Evolutionary conservation across 2,113 vertebrate genomes (phyloP), one percentile per base, ranked within the genome.

Genomic region (Dolichotis patagonum): DNA sequence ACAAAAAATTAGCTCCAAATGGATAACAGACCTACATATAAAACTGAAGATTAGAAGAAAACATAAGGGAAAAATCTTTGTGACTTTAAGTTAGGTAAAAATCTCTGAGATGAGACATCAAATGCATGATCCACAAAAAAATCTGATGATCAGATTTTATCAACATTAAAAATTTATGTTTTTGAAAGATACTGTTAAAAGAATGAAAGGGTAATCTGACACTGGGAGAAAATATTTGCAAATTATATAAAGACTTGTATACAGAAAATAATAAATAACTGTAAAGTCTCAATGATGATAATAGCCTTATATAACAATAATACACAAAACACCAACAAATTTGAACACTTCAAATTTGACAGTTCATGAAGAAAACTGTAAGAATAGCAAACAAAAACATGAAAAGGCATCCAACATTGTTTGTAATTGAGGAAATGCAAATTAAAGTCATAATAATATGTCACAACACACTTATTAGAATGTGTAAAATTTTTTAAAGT

Each of bases 141-240:
- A 60, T 17, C 8, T 24, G 30, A 54, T 78, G 38, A 46, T 62
- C 87, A 46, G 41, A 88, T 54, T 43, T n/a, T 35, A 41, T 87
- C 32, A 94, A 67, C 86, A 77, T 91, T 90, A 94, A 94, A 14
- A 96, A 83, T 30, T 81, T 69, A 73, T 77, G 24, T 6, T 77
- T 22, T 92, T 95, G 54, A 85, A 85, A 90, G 56, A 41, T 30
- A 38, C 19, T 60, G 14, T 46, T 77, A 49, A 32, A 35, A 52
- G 7, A 85, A 85, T 63, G 46, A 52, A 60, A 92, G 77, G 26
- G 69, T 16, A 90, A 90, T 26, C 38, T 5, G 38, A 95, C 6
- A 92, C 20, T 95, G 54, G 14, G 54, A 86, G 62, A 81, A 85
- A 75, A 93, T 75, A 82, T 86, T 82, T 75, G 20, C 65, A 86